These are phyloP conservation scores for Amblyopsis hoosieri DNA, from an alignment of 2,797 vertebrate genomes.

Conservation along the genomic window DNA sequence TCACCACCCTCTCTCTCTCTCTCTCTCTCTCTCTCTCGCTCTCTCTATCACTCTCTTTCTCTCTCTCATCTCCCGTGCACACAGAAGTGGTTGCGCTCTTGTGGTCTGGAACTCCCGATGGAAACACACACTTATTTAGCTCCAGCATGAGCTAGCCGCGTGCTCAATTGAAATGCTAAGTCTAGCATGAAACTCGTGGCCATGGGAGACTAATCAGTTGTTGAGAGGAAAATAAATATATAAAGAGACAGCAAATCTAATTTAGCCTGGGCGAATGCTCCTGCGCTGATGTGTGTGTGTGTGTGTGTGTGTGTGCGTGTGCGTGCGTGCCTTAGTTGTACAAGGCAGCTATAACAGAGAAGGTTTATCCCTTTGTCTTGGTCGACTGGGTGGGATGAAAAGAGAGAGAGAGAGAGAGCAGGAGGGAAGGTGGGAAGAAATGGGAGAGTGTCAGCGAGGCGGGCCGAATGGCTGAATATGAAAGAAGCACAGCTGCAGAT, in stretches of 20 bases:
- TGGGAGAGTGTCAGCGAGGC: slow-evolving; percentile 13
- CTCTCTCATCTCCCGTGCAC: slow-evolving; percentile 27
- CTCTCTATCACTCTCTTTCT: slow-evolving; percentile 19
- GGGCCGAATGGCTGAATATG: slow-evolving; percentile 35
- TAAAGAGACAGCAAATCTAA: slow-evolving; percentile 64
- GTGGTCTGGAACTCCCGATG: slow-evolving; percentile 67
- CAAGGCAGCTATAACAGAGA: slow-evolving; percentile 38
- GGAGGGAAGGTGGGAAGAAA: slow-evolving; percentile 20
- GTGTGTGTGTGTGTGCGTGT: slow-evolving; percentile 14
- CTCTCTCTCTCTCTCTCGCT: slow-evolving; percentile 22
- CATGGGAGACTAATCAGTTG: slow-evolving; percentile 75
- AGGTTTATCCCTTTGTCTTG: slow-evolving; percentile 33
- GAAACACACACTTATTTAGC: slow-evolving; percentile 74
- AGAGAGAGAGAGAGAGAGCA: slow-evolving; percentile 9
- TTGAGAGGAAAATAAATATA: slow-evolving; percentile 71
- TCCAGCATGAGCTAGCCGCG: slow-evolving; percentile 71
- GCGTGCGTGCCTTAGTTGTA: slow-evolving; percentile 35
- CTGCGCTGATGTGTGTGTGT: slow-evolving; percentile 19
- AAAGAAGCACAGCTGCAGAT: slow-evolving; percentile 58
- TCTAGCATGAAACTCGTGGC: slow-evolving; percentile 73
- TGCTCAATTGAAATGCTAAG: slow-evolving; percentile 76
- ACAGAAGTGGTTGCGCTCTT: slow-evolving; percentile 65
- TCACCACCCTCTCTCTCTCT: slow-evolving; percentile 1
- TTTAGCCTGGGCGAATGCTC: slow-evolving; percentile 47
- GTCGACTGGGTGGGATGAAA: slow-evolving; percentile 4